Conservation (phyloP, 2,797 vertebrate genomes). For the Danionella dracula region DNA sequence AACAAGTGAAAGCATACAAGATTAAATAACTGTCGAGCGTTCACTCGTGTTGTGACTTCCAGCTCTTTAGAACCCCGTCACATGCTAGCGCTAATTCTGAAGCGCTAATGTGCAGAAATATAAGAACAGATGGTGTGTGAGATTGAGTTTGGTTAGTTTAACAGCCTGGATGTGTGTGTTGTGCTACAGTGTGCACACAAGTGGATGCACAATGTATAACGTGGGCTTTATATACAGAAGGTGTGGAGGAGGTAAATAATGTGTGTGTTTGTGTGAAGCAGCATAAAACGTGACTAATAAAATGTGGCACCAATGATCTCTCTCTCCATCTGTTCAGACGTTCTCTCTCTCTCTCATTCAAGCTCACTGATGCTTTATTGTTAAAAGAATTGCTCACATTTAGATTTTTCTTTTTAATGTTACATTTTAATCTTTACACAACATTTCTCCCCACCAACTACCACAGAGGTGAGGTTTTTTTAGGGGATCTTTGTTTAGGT, state of each 20-base stretch:
- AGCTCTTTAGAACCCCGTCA: not conserved
- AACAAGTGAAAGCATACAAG: no score
- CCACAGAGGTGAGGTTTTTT: no score
- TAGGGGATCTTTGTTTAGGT: no score
- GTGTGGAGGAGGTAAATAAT: slow-evolving; percentile 3
- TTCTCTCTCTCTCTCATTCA: slow-evolving; percentile 29
- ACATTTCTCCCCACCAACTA: no score
- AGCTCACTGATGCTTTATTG: not conserved
- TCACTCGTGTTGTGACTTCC: not conserved
- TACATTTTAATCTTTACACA: no score
- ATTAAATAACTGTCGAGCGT: no score
- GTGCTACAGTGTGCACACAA: not conserved
- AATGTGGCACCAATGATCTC: slow-evolving; percentile 48
- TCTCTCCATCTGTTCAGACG: slow-evolving; percentile 51
- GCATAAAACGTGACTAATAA: slow-evolving; percentile 39
- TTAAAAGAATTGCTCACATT: no score
- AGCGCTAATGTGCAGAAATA: not conserved
- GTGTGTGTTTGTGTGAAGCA: slow-evolving; percentile 9
- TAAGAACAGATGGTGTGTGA: not conserved
- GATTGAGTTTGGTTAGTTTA: not conserved
- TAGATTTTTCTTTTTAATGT: no score
- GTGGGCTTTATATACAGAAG: slow-evolving; percentile 4
- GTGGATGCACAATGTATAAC: not conserved
- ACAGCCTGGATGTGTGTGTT: not conserved
- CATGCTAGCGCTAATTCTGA: not conserved